Conservation (phyloP, 2,113 vertebrate species). For the Romanogobio albipinnatus region DNA sequence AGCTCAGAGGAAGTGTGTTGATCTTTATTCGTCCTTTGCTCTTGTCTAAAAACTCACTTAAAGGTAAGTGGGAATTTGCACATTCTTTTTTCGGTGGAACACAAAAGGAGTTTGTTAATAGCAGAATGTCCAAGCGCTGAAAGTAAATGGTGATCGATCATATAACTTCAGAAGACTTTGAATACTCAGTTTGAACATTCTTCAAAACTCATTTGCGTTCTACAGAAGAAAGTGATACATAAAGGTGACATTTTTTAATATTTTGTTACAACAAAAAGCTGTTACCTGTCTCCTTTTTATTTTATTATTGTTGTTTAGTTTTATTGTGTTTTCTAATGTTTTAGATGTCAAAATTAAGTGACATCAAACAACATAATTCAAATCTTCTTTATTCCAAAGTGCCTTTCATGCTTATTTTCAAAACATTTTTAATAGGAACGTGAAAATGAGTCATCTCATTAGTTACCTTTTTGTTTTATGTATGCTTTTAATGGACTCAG, state of each 20-base stretch:
- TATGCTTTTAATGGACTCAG: not conserved
- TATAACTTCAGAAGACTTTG: not conserved
- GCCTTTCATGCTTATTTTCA: conserved; percentile 23
- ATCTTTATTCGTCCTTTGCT: conserved; percentile 52
- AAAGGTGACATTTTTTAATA: not conserved
- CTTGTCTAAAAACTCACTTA: conserved; percentile 3
- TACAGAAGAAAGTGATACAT: not conserved
- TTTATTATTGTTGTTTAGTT: conserved; percentile 1
- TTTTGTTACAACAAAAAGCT: conserved; percentile 3
- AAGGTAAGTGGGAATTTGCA: not conserved
- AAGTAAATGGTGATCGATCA: not conserved
- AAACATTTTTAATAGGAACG: not conserved
- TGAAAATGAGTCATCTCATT: not conserved
- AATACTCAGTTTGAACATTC: not conserved
- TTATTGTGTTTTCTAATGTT: too few relatives aligned
- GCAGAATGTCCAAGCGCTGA: not conserved
- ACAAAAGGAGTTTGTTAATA: not conserved
- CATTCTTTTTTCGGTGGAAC: not conserved
- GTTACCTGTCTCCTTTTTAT: not conserved
- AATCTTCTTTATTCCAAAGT: not conserved
- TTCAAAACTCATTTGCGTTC: not conserved
- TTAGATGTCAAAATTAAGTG: not conserved
- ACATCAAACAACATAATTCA: not conserved
- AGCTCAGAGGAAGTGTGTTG: conserved; percentile 32
- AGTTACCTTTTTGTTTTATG: not conserved